Evolutionary conservation across 2,888 invertebrate species (phyloP).

Genomic region (Apodemia mormo): DNA sequence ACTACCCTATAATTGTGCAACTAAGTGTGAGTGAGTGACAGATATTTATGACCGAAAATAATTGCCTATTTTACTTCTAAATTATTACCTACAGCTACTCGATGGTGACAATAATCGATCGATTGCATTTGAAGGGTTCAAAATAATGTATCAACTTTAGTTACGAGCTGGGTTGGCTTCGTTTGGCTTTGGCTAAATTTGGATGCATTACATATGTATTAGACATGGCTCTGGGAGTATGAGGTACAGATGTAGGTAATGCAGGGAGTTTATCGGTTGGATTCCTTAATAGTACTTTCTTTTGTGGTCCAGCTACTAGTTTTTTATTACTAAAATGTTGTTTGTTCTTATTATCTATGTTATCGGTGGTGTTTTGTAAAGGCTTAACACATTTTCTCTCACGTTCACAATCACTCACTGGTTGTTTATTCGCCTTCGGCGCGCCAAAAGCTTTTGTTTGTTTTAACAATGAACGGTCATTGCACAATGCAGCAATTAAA

Average conservation of each 20-base stretch:
- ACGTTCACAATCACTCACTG: conserved; percentile 71
- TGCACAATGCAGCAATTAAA: conserved; percentile 95
- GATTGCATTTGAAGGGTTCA: neutral
- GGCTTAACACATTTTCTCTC: conserved; percentile 69
- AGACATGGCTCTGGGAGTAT: conserved; percentile 84
- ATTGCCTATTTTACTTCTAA: neutral
- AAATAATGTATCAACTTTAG: neutral
- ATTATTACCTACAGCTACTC: neutral
- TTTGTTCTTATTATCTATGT: conserved; percentile 69
- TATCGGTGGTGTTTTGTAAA: conserved; percentile 72
- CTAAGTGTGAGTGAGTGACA: no score
- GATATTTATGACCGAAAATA: no score
- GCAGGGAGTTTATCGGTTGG: conserved; percentile 90
- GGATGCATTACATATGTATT: conserved; percentile 86
- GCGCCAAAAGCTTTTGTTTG: conserved; percentile 93
- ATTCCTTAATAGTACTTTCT: conserved; percentile 82
- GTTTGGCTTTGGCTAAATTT: conserved; percentile 68
- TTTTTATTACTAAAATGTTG: conserved; percentile 82
- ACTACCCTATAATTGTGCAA: no score
- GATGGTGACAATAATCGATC: neutral
- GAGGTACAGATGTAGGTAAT: conserved; percentile 77
- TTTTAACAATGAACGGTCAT: conserved; percentile 93
- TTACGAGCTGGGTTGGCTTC: conserved; percentile 69
- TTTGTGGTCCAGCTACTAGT: conserved; percentile 84
- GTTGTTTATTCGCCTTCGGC: conserved; percentile 82